A percentile compares a stretch with the other conserved stretches of the same genome.
Conservation (phyloP, 2,113 vertebrate species). For the Prietella phreatophila region DNA sequence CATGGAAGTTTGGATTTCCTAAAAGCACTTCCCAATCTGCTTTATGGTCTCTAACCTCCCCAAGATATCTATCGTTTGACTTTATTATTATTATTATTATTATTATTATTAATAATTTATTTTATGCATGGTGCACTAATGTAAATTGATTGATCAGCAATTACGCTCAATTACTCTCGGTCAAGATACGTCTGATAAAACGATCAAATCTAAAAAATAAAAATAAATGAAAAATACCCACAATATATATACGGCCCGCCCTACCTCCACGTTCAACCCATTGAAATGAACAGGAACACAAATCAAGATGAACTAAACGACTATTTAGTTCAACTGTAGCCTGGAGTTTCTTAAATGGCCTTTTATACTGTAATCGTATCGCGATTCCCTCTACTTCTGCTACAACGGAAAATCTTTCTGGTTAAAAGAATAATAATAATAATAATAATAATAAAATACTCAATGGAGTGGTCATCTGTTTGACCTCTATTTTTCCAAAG, state of each 20-base stretch:
- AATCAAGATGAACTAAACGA: not conserved
- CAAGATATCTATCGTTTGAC: not conserved
- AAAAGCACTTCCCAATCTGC: not conserved
- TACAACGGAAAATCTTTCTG: not conserved
- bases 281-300: not conserved
- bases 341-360: not conserved
- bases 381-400: not conserved
- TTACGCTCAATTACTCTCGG: not conserved
- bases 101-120: not conserved
- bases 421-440: no score
- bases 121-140: not conserved
- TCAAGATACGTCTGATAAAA: not conserved
- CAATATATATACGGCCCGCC: not conserved
- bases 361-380: not conserved
- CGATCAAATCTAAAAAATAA: no score
- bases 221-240: not conserved
- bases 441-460: no score
- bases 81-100: not conserved
- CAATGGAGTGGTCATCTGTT: no score
- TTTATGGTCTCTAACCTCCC: not conserved
- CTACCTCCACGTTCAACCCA: not conserved
- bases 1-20: not conserved
- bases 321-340: not conserved
- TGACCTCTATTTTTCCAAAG: no score
- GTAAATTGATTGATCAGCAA: no score